Evolutionary conservation across 2,113 vertebrate genomes (phyloP).

Genomic region (Cynopterus brachyotis): DNA sequence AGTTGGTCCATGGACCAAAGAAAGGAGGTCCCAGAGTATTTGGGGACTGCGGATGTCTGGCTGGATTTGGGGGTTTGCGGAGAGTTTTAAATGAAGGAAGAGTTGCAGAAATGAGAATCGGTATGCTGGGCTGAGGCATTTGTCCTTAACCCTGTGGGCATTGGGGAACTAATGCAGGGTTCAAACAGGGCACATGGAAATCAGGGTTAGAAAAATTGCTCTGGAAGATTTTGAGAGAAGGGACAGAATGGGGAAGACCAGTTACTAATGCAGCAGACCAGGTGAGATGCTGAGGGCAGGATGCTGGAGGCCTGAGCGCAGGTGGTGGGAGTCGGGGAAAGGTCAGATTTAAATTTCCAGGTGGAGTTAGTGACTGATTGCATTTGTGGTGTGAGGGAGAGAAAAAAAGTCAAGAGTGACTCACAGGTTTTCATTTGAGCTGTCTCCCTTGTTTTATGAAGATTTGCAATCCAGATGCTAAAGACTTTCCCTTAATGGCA

Average conservation of each 20-base stretch:
- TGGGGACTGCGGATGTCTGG: not conserved
- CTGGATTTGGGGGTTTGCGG: not conserved
- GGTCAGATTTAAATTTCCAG: not conserved
- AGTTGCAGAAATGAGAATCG: not conserved
- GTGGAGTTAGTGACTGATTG: not conserved
- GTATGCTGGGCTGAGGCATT: not conserved
- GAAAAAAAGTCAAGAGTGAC: not conserved
- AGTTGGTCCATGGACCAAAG: not conserved
- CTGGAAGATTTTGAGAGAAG: not conserved
- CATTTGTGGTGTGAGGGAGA: not conserved
- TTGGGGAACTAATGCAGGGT: not conserved
- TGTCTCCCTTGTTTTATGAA: not conserved
- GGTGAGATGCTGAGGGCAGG: not conserved
- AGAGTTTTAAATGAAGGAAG: not conserved
- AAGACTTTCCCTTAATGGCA: not conserved
- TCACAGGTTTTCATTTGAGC: not conserved
- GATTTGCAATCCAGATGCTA: not conserved
- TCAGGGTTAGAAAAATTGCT: not conserved
- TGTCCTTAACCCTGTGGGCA: not conserved
- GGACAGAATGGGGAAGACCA: not conserved
- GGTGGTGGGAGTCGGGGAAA: rapidly evolving
- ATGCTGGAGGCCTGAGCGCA: not conserved
- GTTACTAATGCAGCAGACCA: not conserved
- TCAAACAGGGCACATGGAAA: not conserved
- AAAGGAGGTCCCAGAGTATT: not conserved